Evolutionary conservation across 1,140 invertebrate genomes (phyloP), one percentile per base, ranked within the genome.

Genomic region (Teleogryllus occipitalis): DNA sequence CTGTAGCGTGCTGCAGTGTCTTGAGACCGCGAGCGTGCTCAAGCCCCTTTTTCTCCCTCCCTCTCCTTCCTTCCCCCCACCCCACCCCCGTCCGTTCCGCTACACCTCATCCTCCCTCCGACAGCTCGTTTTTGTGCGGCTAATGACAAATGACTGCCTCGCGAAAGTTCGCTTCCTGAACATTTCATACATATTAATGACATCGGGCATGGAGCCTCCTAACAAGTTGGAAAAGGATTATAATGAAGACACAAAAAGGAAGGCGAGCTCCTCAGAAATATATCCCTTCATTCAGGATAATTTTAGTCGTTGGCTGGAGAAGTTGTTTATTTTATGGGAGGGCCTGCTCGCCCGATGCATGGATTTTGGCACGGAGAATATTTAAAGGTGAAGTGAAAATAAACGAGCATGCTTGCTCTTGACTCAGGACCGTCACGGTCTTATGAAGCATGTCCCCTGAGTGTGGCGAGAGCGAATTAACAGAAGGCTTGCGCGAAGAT

Each of bases 131-230:
- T 65, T 65, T 65, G 54, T 65, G 54, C 10, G 54, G 18, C 54
- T 65, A 65, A 65, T 65, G 54, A 65, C 54, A 65, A 65, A 65
- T 65, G 54, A 65, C 54, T 65, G 10, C 54, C 18, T 65, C 54
- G 54, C 54, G 54, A 65, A 65, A 65, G 54, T 65, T 65, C 54
- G 54, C 54, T 65, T 65, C 54, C 54, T 65, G 54, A 65, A 65
- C 54, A 65, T 65, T 65, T 65, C 54, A 65, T 65, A 65, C 54
- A 65, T 65, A 65, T 65, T 65, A 65, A 65, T 65, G 54, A 65
- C 54, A 65, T 65, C 18, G 18, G 18, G 18, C 54, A 65, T 65
- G 54, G 54, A 65, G 18, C 54, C 54, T 65, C 18, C 54, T 65
- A 65, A 65, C 54, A 65, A 65, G 54, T 65, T 65, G 54, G 54